These are phyloP conservation scores for Coregonus suidteri DNA, from an alignment of 2,797 vertebrate genomes.

Conservation along the genomic window DNA sequence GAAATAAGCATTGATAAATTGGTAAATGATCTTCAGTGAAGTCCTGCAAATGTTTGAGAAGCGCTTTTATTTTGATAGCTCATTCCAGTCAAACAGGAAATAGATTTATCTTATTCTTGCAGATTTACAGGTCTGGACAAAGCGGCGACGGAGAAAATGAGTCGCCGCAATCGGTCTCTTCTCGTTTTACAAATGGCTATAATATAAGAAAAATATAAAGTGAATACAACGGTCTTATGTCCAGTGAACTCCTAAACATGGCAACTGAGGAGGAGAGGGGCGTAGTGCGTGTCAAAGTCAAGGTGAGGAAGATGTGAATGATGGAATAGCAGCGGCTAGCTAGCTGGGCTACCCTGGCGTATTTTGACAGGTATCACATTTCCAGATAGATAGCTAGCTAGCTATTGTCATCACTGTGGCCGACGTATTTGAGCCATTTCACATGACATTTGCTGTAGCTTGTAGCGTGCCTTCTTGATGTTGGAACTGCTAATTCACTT, in stretches of 20 bases:
- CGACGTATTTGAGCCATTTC: not conserved
- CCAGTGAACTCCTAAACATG: conserved; percentile 63
- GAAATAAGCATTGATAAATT: too few relatives aligned
- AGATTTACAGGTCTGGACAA: conserved; percentile 19
- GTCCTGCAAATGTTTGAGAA: not conserved
- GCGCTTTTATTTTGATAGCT: conserved; percentile 54
- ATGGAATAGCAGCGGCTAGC: not conserved
- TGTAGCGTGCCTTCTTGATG: not conserved
- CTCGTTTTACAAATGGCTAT: conserved; percentile 43
- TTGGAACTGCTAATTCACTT: not conserved
- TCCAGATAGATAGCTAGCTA: not conserved
- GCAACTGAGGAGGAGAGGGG: conserved; percentile 80
- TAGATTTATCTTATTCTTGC: not conserved
- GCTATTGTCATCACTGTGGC: not conserved
- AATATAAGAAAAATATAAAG: conserved; percentile 37
- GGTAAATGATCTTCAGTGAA: not conserved
- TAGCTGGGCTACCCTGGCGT: not conserved
- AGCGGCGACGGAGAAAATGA: conserved; percentile 20
- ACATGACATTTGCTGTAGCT: not conserved
- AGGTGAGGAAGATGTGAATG: conserved; percentile 63
- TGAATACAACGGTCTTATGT: conserved; percentile 27
- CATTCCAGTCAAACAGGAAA: conserved; percentile 10
- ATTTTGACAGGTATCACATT: not conserved
- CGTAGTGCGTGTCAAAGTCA: conserved; percentile 82
- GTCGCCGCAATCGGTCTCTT: conserved; percentile 24